Conservation (phyloP, 2,888 invertebrate genomes). For the Muscina levida region DNA sequence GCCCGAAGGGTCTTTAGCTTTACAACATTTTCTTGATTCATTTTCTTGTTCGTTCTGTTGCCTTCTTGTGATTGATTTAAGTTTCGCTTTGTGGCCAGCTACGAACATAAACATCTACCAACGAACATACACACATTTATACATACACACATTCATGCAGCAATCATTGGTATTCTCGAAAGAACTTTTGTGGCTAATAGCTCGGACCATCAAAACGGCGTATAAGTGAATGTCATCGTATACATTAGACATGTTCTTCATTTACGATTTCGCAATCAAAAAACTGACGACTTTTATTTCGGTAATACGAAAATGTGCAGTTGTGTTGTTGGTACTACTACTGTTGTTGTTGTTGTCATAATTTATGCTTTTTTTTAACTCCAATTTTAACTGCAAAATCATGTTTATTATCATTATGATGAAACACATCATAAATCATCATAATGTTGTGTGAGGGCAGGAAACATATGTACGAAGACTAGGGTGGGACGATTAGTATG, state of each 20-base stretch:
- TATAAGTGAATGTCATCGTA: slow-evolving; percentile 27
- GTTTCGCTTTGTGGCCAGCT: slow-evolving; percentile 20
- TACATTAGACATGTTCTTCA: slow-evolving; percentile 22
- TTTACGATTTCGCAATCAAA: slow-evolving; percentile 19
- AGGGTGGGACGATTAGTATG: too few species aligned
- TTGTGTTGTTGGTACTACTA: background rate
- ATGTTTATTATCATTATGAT: slow-evolving; percentile 51
- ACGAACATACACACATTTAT: background rate
- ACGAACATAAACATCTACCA: background rate
- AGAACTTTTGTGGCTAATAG: slow-evolving; percentile 26
- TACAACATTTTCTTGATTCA: slow-evolving; percentile 13
- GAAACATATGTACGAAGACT: too few species aligned
- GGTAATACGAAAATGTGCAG: slow-evolving; percentile 10
- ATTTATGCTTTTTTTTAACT: background rate
- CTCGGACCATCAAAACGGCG: background rate
- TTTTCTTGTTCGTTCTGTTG: slow-evolving; percentile 6
- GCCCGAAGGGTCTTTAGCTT: slow-evolving; percentile 22
- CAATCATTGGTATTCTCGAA: background rate
- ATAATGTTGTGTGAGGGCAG: too few species aligned
- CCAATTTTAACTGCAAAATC: slow-evolving; percentile 53
- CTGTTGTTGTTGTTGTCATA: background rate
- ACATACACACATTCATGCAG: background rate
- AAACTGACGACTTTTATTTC: background rate
- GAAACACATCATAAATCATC: slow-evolving; percentile 55
- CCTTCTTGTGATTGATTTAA: slow-evolving; percentile 36